These are phyloP conservation scores for Heliconius charithonia DNA, from an alignment of 2,888 invertebrate genomes.

Conservation along the genomic window DNA sequence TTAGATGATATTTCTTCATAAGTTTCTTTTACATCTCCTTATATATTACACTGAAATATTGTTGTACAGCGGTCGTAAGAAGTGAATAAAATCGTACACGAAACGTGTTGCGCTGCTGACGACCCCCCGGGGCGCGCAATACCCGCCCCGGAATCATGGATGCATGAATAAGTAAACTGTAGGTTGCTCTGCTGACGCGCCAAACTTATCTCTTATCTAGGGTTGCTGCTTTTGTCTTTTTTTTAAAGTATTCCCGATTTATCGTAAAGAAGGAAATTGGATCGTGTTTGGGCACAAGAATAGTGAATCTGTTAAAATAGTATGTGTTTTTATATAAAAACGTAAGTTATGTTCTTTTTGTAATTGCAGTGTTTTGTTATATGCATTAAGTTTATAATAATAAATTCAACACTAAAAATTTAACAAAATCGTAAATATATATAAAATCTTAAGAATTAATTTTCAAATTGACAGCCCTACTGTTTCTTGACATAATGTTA, in stretches of 20 bases:
- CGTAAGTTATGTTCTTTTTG: not conserved
- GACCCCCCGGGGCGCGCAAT: slow-evolving; percentile 33
- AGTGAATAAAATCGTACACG: slow-evolving; percentile 33
- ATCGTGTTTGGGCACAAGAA: not conserved
- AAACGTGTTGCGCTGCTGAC: slow-evolving; percentile 34
- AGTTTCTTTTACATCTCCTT: not conserved
- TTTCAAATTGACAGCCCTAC: not conserved
- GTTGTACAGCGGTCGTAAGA: slow-evolving; percentile 8
- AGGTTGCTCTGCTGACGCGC: slow-evolving; percentile 29
- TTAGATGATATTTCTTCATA: not conserved
- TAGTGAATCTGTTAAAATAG: not conserved
- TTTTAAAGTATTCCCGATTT: not conserved
- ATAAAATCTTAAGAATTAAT: not conserved
- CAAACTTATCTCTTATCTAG: slow-evolving; percentile 21
- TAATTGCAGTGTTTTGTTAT: not conserved
- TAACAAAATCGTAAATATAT: not conserved
- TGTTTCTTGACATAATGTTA: slow-evolving; percentile 7
- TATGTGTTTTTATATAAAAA: not conserved
- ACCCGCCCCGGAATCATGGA: slow-evolving; percentile 35
- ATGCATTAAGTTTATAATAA: not conserved
- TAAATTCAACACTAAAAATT: not conserved
- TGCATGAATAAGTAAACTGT: slow-evolving; percentile 40
- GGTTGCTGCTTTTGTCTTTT: not conserved
- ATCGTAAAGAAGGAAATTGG: not conserved
- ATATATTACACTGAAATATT: not conserved